phyloP scores from a whole-genome alignment of 2,797 vertebrate genomes.

The Danio albolineatus region DNA sequence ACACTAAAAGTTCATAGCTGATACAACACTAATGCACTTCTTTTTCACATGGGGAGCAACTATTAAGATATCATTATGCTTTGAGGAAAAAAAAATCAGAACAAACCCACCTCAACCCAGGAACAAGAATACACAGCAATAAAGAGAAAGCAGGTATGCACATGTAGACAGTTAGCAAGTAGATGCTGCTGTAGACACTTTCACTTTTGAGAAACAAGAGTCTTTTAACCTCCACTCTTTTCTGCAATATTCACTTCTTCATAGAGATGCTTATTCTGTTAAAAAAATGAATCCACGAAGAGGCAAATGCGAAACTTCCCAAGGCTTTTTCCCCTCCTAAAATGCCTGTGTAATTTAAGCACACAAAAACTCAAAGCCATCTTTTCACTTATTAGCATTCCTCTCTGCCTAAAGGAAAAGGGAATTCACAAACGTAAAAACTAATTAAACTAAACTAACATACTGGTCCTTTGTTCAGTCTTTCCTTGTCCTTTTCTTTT shows the following conservation, averaged over 20 bases:
- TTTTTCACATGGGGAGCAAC: background rate
- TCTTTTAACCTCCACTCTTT: slow-evolving; percentile 1
- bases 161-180: background rate
- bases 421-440: slow-evolving; percentile 63
- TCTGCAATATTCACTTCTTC: slow-evolving; percentile 24
- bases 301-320: slow-evolving; percentile 40
- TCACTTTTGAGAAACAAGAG: background rate
- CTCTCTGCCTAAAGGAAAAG: slow-evolving; percentile 50
- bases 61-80: background rate
- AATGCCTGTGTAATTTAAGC: slow-evolving; percentile 63
- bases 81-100: background rate
- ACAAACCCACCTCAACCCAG: background rate
- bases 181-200: background rate
- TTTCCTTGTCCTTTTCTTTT: background rate
- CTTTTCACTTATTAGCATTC: slow-evolving; percentile 42
- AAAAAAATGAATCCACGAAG: slow-evolving; percentile 43
- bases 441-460: slow-evolving; percentile 64
- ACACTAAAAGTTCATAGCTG: background rate
- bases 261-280: slow-evolving; percentile 49
- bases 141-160: background rate
- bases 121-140: background rate
- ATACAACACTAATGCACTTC: background rate
- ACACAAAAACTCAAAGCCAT: slow-evolving; percentile 40
- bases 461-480: slow-evolving; percentile 43
- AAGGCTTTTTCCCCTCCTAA: slow-evolving; percentile 18